Evolutionary conservation across 2,888 invertebrate species (phyloP).

Genomic region (Eilema depressum): DNA sequence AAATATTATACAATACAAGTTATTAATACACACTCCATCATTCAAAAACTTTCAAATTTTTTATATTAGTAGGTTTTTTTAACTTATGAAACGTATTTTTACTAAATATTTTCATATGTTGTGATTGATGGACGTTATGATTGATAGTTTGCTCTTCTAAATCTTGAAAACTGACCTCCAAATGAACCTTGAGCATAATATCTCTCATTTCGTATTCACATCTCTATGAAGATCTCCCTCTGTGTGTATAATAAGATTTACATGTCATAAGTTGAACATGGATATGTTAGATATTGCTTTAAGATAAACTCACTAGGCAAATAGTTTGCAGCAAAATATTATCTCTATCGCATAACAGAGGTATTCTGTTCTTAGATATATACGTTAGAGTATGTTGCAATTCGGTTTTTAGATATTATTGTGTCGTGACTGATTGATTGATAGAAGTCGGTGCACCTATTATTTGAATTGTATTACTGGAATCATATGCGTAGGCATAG

Average conservation of each 20-base stretch:
- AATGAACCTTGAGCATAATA: neutral
- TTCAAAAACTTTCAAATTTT: neutral
- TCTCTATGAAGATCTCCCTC: neutral
- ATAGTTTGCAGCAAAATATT: neutral
- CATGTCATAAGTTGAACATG: neutral
- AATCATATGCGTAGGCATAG: too few relatives aligned
- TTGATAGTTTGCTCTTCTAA: neutral
- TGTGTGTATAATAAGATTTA: neutral
- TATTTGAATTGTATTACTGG: too few relatives aligned
- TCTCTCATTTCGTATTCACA: conserved; percentile 1
- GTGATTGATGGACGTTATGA: neutral
- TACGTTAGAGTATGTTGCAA: too few relatives aligned
- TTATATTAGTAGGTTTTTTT: neutral
- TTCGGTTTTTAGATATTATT: too few relatives aligned
- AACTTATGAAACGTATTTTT: neutral
- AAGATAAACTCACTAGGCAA: neutral
- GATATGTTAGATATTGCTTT: neutral
- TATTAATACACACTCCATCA: neutral
- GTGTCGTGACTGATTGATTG: too few relatives aligned
- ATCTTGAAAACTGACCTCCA: neutral
- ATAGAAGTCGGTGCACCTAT: too few relatives aligned
- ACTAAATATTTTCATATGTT: neutral
- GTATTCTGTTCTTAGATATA: too few relatives aligned
- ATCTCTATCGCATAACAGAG: neutral
- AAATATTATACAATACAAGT: too few relatives aligned